Evolutionary conservation across 1,140 invertebrate species (phyloP), one percentile per base, ranked within the genome.

Genomic region (Drosophila equinoxialis): DNA sequence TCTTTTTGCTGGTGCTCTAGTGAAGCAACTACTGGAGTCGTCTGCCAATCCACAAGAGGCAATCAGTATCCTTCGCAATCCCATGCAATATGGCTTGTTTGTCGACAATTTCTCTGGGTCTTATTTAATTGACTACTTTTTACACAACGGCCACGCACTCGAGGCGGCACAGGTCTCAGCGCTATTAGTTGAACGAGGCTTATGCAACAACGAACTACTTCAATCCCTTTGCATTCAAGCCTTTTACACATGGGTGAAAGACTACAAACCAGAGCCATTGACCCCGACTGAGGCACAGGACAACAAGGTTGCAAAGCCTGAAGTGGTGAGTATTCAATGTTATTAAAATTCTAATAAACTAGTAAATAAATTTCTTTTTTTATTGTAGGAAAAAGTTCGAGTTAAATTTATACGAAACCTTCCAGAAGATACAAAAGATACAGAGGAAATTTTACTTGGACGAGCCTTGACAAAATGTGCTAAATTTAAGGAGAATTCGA

Each of bases 1-100:
- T 0, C 65, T 89, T 2, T 42, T 89, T 1, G 58, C 85, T 2
- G 73, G 79, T 58, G 17, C 73, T 30, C 20, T 78, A 26, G 71
- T 76, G 4, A 89, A 90, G 13, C 84, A 78, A n/a, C 30, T 89
- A 6, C 13, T 89, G 11, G 81, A 89, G 11, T 65, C 72, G 0
- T 30, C 30, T 30, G 61, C 68, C 1, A 79, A 55, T 17, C 74
- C 80, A 5, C 70, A 96, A 11, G 93, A 95, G 33, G 92, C 98
- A 11, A 76, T 98, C 1, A 91, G 94, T 23, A 93, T 98, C 13
- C 91, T 99, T 13, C 94, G 96, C 79, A 95, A 98, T 90, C 94
- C 97, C 58, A 92, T 98, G 10, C 96, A 96, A 83, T 99, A 97
- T 93, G 98, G 98, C 1, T 92, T 99, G 35, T 98, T 99, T 90